Base-by-base conservation (phyloP, 2,888 invertebrate genomes). In the Troides aeacus region DNA sequence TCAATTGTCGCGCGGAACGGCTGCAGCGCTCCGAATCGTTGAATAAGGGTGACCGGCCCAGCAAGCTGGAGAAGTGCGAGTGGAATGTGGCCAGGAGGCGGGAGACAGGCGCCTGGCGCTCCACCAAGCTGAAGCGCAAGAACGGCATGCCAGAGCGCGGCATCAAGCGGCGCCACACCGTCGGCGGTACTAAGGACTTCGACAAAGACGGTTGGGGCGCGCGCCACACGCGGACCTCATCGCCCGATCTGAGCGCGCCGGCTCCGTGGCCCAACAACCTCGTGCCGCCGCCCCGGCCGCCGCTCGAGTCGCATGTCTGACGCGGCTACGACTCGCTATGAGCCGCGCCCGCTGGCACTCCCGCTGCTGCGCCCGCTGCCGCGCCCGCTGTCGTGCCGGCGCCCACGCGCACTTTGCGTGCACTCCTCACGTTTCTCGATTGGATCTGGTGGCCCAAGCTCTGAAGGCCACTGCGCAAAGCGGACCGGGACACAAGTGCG, bases 151-250 rank as follows among this genome's bases (percentile, higher is more conserved):
- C 95, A n/a, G 96, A 96, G 86, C 92, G 96, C 75, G 96, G 96
- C 73, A 97, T 97, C 80, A 97, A 97, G 88, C 94, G 98, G 60
- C 94, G 98, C 42, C 98, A 98, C 90, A 98, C 98, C 0, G 97
- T 98, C 12, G 98, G 98, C 73, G 98, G 98, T 68, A 97, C 97
- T n/a, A 97, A 97, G 88, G 98, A 98, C 88, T 96, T 93, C 85
- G 93, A 92, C 85, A 92, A 92, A 93, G 94, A 93, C 93, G 93
- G 92, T 82, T 89, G 94, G 94, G 85, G 93, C 88, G 91, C 94
- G 88, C 86, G 94, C 75, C 90, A 93, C 91, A 89, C 94, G 90
- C 87, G 94, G 89, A 93, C 93, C 76, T 91, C 94, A 77, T 88
- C 94, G 87, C 92, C 94, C 78, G 94, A 94, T 92, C 89, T 94